phyloP scores from a whole-genome alignment of 1,140 invertebrate genomes.

The Caenorhabditis remanei region DNA sequence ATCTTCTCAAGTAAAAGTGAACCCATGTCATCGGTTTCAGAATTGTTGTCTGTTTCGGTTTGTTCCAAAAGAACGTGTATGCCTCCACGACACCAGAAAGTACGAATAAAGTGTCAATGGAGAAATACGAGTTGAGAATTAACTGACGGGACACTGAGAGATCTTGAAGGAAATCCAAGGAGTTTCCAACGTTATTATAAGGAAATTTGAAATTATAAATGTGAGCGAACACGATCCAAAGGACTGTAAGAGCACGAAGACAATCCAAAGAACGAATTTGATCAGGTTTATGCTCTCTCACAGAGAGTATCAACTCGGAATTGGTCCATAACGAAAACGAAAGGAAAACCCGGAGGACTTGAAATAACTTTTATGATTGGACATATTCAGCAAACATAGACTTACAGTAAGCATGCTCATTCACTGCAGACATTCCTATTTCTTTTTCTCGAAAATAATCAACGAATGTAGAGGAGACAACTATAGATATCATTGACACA shows the following conservation, averaged over 20 bases:
- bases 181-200: slow-evolving; percentile 28
- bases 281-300: slow-evolving; percentile 10
- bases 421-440: slow-evolving; percentile 24
- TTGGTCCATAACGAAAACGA: slow-evolving; percentile 69
- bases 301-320: slow-evolving; percentile 62
- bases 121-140: slow-evolving; percentile 57
- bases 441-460: slow-evolving; percentile 37
- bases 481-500: background rate
- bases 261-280: slow-evolving; percentile 73
- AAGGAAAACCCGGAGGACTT: slow-evolving; percentile 52
- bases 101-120: slow-evolving; percentile 63
- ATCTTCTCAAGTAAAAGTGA: slow-evolving; percentile 65
- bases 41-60: background rate
- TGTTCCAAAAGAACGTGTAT: slow-evolving; percentile 63
- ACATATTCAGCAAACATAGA: background rate
- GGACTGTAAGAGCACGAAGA: slow-evolving; percentile 77
- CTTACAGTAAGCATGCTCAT: slow-evolving; percentile 8
- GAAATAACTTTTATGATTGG: background rate
- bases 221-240: slow-evolving; percentile 78
- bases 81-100: slow-evolving; percentile 61
- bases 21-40: slow-evolving; percentile 61
- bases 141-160: slow-evolving; percentile 32
- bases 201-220: slow-evolving; percentile 52
- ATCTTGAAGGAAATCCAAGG: slow-evolving; percentile 48
- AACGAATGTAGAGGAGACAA: background rate